Conservation (phyloP, 92 coral and sea anemone genomes). For the Epizoanthus stellaris region DNA sequence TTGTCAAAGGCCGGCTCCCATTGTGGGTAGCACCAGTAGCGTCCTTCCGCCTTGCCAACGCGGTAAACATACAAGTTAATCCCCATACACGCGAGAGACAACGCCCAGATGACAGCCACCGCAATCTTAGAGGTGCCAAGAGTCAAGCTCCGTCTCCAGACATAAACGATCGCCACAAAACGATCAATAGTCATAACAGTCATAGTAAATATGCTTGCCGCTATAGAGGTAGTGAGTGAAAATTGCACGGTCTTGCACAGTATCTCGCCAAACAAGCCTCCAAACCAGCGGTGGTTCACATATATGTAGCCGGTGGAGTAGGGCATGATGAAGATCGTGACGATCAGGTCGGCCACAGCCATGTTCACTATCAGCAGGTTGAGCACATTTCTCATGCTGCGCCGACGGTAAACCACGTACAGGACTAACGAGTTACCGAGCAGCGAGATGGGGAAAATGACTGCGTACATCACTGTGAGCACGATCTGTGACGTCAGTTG, state of each 20-base stretch:
- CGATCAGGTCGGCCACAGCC: constrained; percentile 84
- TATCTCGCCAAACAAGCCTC: constrained; percentile 77
- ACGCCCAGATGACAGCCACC: constrained; percentile 69
- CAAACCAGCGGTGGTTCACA: constrained; percentile 74
- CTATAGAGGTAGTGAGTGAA: constrained; percentile 77
- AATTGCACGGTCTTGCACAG: constrained; percentile 76
- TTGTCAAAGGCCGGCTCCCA: constrained; percentile 65
- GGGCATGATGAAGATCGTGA: constrained; percentile 83
- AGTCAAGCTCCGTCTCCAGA: constrained; percentile 71
- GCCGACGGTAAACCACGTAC: constrained; percentile 84
- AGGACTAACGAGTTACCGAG: constrained; percentile 88
- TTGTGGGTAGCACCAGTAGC: constrained; percentile 71
- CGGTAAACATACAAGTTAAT: constrained; percentile 71
- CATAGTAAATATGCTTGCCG: constrained; percentile 81
- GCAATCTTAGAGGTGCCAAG: constrained; percentile 76
- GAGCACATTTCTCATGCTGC: constrained; percentile 77
- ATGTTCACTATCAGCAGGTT: constrained; percentile 87
- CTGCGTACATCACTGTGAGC: constrained; percentile 66
- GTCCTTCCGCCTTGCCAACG: constrained; percentile 44
- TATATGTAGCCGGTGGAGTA: constrained; percentile 73
- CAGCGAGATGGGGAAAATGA: constrained; percentile 81
- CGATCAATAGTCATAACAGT: constrained; percentile 80
- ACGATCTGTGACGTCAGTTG: constrained; percentile 59
- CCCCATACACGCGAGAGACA: constrained; percentile 79
- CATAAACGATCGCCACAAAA: constrained; percentile 81